Base-by-base conservation (phyloP, 2,888 invertebrate species). In the Stictocephala bisonia region DNA sequence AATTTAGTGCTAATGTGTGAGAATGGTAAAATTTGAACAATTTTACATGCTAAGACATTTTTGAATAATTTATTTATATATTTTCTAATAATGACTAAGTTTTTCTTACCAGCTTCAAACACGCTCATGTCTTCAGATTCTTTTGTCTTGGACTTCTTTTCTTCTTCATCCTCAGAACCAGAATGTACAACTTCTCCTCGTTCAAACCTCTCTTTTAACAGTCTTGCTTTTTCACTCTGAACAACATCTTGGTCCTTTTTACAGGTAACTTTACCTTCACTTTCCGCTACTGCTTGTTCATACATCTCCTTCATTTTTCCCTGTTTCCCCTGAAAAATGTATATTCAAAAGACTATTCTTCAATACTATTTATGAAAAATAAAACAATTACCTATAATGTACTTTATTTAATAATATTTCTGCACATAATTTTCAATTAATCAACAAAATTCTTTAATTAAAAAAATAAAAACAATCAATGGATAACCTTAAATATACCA, bases 301-400 rank as follows among this genome's bases (percentile, higher is more conserved):
- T 96, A 96, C 88, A 94, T 90, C 82, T 95, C 95, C 82, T 95
- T 96, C 85, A 96, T 93, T 81, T 94, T 94, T 0, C 91, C 94
- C 85, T 95, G 95, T 82, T 95, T 95, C 11, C 95, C 95, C 91
- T 92, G 84, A 15, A 86, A 86, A 72, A 71, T 24, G 74, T 72
- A 74, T 73, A 22, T 73, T 24, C 24, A 35, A 35, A 35, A 9
- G 7, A 3, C 18, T 44, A 4, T 44, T 15, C 13, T 44, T 3
- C 44, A 7, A n/a, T 4, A 13, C 44, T n/a, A 44, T 18, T 4
- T 13, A 44, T 35, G 13, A 7, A 35, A 35, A 35, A 35, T 13
- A 35, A 35, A 35, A 35, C 7, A 9, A 13, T 35, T 35, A 35
- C 35, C n/a, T n/a, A n/a, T n/a, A n/a, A n/a, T n/a, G n/a, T n/a